phyloP scores from a whole-genome alignment of 2,113 vertebrate species.

The Peromyscus polionotus region DNA sequence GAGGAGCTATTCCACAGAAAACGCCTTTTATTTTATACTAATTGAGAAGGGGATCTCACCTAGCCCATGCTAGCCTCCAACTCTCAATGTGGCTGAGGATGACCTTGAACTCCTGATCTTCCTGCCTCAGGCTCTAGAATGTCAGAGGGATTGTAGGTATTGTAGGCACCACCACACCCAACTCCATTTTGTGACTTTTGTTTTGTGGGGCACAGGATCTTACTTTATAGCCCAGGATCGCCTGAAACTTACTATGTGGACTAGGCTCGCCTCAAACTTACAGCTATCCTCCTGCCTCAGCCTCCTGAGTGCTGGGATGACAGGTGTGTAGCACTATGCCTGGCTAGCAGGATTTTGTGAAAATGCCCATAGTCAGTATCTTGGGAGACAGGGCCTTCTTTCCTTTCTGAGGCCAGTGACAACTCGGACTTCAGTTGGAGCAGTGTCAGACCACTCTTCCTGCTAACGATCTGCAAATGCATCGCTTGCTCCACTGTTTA shows the following conservation, averaged over 20 bases:
- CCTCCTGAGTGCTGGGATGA: neutral
- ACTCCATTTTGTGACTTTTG: neutral
- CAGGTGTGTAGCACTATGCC: neutral
- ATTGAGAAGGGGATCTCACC: neutral
- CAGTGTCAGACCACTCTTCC: neutral
- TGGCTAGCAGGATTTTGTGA: neutral
- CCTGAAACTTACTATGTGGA: neutral
- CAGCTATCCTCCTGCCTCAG: neutral
- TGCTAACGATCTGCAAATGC: too few relatives aligned
- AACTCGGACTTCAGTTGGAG: neutral
- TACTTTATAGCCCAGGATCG: neutral
- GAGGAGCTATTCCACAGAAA: neutral
- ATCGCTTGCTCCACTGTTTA: neutral
- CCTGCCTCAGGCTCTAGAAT: neutral
- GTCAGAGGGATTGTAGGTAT: neutral
- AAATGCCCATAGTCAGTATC: rapidly evolving
- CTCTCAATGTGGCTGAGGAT: neutral
- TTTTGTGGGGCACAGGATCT: neutral
- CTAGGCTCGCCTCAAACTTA: neutral
- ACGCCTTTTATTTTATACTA: neutral
- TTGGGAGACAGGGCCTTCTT: neutral
- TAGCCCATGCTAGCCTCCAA: neutral
- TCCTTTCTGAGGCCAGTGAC: rapidly evolving
- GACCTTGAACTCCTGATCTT: neutral
- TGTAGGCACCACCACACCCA: neutral